phyloP scores from a whole-genome alignment of 2,888 invertebrate species.

The Acleris literana region DNA sequence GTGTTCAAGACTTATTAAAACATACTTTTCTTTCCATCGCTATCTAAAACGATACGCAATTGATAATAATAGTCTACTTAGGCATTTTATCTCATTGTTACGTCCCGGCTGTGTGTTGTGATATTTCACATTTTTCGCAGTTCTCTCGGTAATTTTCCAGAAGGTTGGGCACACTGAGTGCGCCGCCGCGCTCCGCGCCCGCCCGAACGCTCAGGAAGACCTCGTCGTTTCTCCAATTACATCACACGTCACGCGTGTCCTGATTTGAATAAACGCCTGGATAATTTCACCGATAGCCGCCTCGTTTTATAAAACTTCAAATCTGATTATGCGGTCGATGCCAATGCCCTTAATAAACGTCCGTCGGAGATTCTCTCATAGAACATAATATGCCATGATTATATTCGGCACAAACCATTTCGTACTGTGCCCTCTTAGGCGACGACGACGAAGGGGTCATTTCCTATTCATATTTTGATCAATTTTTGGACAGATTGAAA shows the following conservation, averaged over 20 bases:
- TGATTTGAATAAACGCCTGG: conserved; percentile 51
- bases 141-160: conserved; percentile 61
- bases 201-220: conserved; percentile 38
- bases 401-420: conserved; percentile 40
- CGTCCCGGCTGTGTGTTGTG: conserved; percentile 40
- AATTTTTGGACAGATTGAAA: conserved; percentile 54
- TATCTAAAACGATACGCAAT: conserved; percentile 21
- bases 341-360: conserved; percentile 26
- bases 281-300: conserved; percentile 36
- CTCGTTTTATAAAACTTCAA: conserved; percentile 34
- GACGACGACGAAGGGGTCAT: conserved; percentile 43
- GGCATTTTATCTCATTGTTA: conserved; percentile 40
- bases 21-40: background rate
- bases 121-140: conserved; percentile 55
- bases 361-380: conserved; percentile 36
- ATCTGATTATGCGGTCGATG: conserved; percentile 33
- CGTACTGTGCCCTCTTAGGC: conserved; percentile 40
- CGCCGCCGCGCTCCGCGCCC: conserved; percentile 47
- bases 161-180: conserved; percentile 46
- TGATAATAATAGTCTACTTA: conserved; percentile 43
- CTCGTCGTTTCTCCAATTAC: conserved; percentile 38
- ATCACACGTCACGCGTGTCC: conserved; percentile 42
- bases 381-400: conserved; percentile 37
- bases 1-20: too few relatives aligned
- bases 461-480: conserved; percentile 53